Evolutionary conservation across 2,797 vertebrate species (phyloP).

Genomic region (Selene dorsalis): DNA sequence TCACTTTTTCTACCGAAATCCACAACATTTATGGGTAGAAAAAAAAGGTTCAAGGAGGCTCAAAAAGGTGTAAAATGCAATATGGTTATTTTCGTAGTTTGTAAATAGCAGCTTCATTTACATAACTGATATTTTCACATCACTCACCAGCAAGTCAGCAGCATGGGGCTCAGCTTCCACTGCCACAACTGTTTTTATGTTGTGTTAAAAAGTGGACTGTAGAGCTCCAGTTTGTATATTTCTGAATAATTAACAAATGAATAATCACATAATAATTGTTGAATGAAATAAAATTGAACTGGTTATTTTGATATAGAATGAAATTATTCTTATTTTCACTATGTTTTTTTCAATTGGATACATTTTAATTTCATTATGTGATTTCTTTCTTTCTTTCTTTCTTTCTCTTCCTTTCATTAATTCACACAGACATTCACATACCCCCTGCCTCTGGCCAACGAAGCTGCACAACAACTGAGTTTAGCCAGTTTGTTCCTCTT

Average conservation of each 20-base stretch:
- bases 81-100: constrained; percentile 3
- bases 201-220: not conserved
- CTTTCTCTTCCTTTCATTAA: too few species aligned
- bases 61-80: not conserved
- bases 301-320: too few species aligned
- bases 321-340: too few species aligned
- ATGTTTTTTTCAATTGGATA: too few species aligned
- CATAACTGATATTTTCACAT: not conserved
- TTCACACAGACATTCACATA: not conserved
- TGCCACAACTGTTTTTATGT: not conserved
- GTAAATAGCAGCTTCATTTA: not conserved
- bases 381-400: too few species aligned
- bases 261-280: not conserved
- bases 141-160: not conserved
- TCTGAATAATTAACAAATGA: not conserved
- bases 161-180: not conserved
- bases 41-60: constrained; percentile 3
- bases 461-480: not conserved
- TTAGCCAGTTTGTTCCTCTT: not conserved
- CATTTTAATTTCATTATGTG: too few species aligned
- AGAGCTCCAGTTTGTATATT: not conserved
- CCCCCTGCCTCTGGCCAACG: not conserved
- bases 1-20: constrained; percentile 23
- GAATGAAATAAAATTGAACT: too few species aligned
- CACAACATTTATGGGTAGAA: not conserved